Conservation (phyloP, 2,113 vertebrate genomes). For the Tachysurus fulvidraco region DNA sequence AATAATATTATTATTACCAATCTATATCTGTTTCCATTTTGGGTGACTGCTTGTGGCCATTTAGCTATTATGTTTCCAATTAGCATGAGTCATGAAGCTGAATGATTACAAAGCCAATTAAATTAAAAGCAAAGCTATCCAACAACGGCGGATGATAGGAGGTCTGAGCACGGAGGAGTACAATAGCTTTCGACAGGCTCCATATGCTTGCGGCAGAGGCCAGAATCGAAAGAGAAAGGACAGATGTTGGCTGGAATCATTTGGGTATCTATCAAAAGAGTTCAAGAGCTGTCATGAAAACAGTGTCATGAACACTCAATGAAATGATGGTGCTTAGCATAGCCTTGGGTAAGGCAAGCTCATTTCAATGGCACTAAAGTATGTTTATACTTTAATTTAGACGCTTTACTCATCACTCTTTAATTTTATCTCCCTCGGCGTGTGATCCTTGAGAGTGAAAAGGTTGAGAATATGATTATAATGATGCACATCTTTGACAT, state of each 20-base stretch:
- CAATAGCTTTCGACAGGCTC: constrained; percentile 66
- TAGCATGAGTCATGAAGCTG: not conserved
- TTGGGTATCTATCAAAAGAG: constrained; percentile 68
- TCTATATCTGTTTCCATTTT: not conserved
- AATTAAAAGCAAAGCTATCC: constrained; percentile 17
- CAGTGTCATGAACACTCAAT: constrained; percentile 44
- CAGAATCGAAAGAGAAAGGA: constrained; percentile 70
- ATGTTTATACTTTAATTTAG: constrained; percentile 29
- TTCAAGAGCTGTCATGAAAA: constrained; percentile 65
- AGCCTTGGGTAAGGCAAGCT: constrained; percentile 18
- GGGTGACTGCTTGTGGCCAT: not conserved
- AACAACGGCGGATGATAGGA: constrained; percentile 30
- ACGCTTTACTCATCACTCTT: not conserved
- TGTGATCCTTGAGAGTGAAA: not conserved
- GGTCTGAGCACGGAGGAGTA: constrained; percentile 59
- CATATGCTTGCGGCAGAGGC: constrained; percentile 63
- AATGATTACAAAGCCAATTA: constrained; percentile 42
- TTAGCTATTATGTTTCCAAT: constrained; percentile 16
- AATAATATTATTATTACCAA: not conserved
- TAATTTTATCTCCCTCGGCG: constrained; percentile 2
- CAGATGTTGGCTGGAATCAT: constrained; percentile 70
- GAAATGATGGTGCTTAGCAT: constrained; percentile 24
- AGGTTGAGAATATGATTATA: constrained; percentile 23
- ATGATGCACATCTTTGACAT: constrained; percentile 31
- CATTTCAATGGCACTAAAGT: not conserved